Evolutionary conservation across 2,888 invertebrate species (phyloP), one percentile per base, ranked within the genome.

Genomic region (Drosophila mettleri): DNA sequence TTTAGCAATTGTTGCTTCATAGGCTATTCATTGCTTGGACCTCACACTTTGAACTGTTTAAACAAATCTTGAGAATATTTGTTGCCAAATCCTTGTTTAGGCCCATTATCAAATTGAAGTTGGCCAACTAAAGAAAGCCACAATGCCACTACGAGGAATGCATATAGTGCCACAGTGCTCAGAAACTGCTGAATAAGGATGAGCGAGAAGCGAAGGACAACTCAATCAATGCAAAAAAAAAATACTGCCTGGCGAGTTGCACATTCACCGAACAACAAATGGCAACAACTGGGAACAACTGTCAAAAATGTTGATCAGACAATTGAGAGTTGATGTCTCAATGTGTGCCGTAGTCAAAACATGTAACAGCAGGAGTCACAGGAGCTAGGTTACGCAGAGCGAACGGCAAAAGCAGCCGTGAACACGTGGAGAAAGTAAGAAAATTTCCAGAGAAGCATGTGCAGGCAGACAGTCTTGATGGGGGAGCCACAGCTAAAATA

Each of bases 151-250:
- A 60, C 64, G 60, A 43, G 66, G 69, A 78, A 74, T 49, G 10
- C 33, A 14, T 14, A 52, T 18, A 51, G 41, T 27, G 48, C 20
- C 33, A 36, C 41, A 41, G 41, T 41, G 33, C 10, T 7, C 6
- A 24, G 24, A 61, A 58, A 53, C 48, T 53, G 54, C 66, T 61
- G 76, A 65, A 70, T 58, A 58, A 45, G 52, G 63, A 54, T 22
- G 10, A 51, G 12, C 57, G 12, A 45, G 24, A 43, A 41, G 46
- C 27, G 29, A 48, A 45, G 46, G 36, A 81, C 68, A 69, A 62
- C 86, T 87, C 82, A 85, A 85, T 82, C 87, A 82, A 86, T 86
- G 87, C 76, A 63, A 78, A 80, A 43, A 41, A 41, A 14, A 22
- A 22, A 59, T 24, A 55, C 58, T 78, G 63, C 84, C 81, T 61